Evolutionary conservation across 2,113 vertebrate genomes (phyloP).

Genomic region (Gnathonemus longibarbis): DNA sequence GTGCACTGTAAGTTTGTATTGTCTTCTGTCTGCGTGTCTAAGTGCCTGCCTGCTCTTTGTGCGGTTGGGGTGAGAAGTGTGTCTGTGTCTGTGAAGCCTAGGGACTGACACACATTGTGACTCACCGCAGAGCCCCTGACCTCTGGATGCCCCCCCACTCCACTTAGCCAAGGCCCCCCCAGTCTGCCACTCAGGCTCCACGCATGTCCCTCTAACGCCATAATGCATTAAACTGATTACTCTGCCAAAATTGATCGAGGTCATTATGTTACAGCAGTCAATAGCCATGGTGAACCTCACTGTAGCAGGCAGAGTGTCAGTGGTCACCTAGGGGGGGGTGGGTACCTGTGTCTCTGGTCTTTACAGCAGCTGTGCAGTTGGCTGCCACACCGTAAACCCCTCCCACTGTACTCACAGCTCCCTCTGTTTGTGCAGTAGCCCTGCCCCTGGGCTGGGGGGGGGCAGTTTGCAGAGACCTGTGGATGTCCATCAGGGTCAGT

Average conservation of each 20-base stretch:
- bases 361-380: background rate
- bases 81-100: background rate
- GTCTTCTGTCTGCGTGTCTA: background rate
- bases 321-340: background rate
- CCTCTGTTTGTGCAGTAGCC: background rate
- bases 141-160: background rate
- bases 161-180: background rate
- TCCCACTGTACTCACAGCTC: background rate
- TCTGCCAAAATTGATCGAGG: background rate
- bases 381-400: background rate
- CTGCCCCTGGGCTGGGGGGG: background rate
- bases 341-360: background rate
- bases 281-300: background rate
- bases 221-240: background rate
- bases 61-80: background rate
- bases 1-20: background rate
- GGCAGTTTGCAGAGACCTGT: background rate
- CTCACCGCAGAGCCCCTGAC: background rate
- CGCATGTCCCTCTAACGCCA: background rate
- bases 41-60: background rate
- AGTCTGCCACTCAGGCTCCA: background rate
- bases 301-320: background rate
- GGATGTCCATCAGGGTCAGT: background rate
- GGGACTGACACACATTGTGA: background rate
- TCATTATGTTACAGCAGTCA: slow-evolving; percentile 16